Percentiles rank a stretch among this genome's conserved stretches.
phyloP scores from a whole-genome alignment of 2,888 invertebrate genomes.

The Torymus aiolomorphi region DNA sequence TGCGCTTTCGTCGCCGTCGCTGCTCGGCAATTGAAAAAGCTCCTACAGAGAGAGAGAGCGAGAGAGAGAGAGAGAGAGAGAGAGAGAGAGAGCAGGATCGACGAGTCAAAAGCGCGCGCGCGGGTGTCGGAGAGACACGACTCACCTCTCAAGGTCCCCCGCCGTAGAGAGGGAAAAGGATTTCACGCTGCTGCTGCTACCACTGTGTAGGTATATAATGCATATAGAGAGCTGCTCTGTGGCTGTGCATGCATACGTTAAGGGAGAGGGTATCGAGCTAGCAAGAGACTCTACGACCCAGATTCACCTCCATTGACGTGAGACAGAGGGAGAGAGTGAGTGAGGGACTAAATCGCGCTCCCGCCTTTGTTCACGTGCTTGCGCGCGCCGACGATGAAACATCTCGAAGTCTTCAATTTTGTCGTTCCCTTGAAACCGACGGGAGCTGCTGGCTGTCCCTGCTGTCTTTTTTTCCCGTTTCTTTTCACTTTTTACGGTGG shows the following conservation, averaged over 20 bases:
- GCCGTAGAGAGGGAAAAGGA: slow-evolving; percentile 24
- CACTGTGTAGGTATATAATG: not conserved
- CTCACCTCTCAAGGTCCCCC: slow-evolving; percentile 30
- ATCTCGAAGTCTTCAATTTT: slow-evolving; percentile 17
- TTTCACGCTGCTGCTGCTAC: not conserved
- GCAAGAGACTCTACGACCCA: slow-evolving; percentile 40
- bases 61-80: not conserved
- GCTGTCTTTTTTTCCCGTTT: not conserved
- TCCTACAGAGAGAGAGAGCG: not conserved
- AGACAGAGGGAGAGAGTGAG: not conserved
- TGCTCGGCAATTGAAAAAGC: slow-evolving; percentile 26
- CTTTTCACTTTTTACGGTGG: not conserved
- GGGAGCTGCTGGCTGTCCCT: not conserved
- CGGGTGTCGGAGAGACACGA: not conserved
- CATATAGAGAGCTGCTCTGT: not conserved
- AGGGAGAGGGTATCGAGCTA: slow-evolving; percentile 28
- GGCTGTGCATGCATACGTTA: not conserved
- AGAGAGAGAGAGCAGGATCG: not conserved
- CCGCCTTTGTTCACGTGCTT: slow-evolving; percentile 13
- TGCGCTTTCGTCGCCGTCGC: not conserved
- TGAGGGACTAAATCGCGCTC: slow-evolving; percentile 15
- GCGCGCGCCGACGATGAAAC: slow-evolving; percentile 23
- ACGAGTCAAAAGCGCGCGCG: not conserved
- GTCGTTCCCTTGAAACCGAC: not conserved
- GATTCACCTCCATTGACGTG: slow-evolving; percentile 46